Percentiles rank a stretch among this genome's conserved stretches.
Evolutionary conservation across 2,888 invertebrate genomes (phyloP).

Genomic region (Drosophila pegasa): DNA sequence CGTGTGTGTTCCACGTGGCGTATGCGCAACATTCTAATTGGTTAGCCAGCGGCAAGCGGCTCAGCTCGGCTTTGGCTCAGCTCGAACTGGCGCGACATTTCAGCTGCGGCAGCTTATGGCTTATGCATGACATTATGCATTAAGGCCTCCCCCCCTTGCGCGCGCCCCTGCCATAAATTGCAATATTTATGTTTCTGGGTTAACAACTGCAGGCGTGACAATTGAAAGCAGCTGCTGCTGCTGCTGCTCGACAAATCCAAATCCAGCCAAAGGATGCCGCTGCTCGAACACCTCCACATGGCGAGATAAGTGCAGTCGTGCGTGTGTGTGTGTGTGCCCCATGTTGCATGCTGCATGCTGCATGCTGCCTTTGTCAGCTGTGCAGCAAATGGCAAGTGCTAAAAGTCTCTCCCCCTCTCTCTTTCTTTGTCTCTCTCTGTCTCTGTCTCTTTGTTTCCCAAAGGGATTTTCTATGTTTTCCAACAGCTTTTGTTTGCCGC

Average conservation of each 20-base stretch:
- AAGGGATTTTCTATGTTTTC: conserved; percentile 78
- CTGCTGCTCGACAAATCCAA: conserved; percentile 15
- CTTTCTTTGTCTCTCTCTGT: conserved; percentile 47
- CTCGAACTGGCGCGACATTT: neutral
- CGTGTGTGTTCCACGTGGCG: conserved; percentile 32
- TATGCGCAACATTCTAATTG: conserved; percentile 28
- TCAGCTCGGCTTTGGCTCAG: neutral
- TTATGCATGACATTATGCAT: conserved; percentile 3
- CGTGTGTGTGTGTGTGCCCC: neutral
- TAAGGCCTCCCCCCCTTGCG: neutral
- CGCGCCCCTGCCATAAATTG: conserved; percentile 44
- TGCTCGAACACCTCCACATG: conserved; percentile 11
- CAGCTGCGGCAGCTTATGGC: neutral
- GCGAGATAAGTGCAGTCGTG: neutral
- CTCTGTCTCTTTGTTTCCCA: conserved; percentile 72
- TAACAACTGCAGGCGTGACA: conserved; percentile 62
- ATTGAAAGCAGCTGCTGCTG: conserved; percentile 44
- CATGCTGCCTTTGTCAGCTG: conserved; percentile 31
- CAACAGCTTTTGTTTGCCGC: conserved; percentile 72
- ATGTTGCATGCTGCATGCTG: neutral
- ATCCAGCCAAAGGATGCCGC: conserved; percentile 33
- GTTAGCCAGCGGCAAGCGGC: neutral
- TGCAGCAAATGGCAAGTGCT: conserved; percentile 32
- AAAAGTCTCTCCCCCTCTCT: conserved; percentile 20
- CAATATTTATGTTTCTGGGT: conserved; percentile 79